Evolutionary conservation across 2,113 vertebrate genomes (phyloP).

Genomic region (Zosterops japonicus): DNA sequence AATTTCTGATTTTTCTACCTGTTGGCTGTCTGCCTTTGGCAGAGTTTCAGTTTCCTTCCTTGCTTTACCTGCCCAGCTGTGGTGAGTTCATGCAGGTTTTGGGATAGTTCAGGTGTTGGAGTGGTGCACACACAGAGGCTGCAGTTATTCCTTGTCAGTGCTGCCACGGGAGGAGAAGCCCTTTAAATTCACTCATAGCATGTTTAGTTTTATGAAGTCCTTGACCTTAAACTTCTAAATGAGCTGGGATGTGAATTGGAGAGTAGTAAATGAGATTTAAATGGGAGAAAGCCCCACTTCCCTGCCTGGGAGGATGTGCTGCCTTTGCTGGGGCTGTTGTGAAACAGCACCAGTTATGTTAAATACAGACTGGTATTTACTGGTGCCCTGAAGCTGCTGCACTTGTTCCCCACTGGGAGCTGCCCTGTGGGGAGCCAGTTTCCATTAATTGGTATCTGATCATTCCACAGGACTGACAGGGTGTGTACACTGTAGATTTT

Average conservation of each 20-base stretch:
- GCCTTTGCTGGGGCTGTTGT: background rate
- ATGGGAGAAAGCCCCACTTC: background rate
- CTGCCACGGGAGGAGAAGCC: background rate
- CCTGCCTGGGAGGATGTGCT: background rate
- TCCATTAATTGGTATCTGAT: background rate
- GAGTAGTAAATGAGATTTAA: background rate
- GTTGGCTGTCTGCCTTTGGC: background rate
- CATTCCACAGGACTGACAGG: background rate
- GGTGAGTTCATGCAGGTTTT: background rate
- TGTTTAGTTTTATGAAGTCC: background rate
- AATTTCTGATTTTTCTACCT: background rate
- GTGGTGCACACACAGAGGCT: background rate
- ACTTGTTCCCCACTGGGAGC: background rate
- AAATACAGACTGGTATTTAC: background rate
- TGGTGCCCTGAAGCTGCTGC: background rate
- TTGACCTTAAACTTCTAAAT: background rate
- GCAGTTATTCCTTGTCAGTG: background rate
- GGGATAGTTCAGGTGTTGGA: background rate
- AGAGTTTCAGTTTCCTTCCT: background rate
- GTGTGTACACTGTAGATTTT: background rate
- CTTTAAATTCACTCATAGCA: background rate
- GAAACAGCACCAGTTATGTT: background rate
- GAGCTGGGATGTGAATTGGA: background rate
- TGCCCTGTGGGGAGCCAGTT: slow-evolving; percentile 7
- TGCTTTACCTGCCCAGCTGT: background rate